Percentiles rank a stretch among this genome's conserved stretches.
phyloP scores from a whole-genome alignment of 2,888 invertebrate species.

The Dasypolia templi region DNA sequence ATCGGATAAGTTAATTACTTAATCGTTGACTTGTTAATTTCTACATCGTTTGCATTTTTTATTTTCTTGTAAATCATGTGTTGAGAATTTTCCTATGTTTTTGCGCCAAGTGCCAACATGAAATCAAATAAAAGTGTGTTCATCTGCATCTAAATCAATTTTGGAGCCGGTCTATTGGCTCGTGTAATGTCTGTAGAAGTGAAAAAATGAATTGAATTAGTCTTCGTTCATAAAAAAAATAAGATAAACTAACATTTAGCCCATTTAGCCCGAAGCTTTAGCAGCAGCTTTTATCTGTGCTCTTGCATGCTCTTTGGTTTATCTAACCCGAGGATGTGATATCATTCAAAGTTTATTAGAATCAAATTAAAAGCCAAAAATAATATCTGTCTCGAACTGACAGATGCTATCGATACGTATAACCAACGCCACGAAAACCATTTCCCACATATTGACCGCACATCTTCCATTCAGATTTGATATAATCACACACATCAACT shows the following conservation, averaged over 20 bases:
- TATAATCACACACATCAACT: slow-evolving; percentile 55
- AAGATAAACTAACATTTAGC: neutral
- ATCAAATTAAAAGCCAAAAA: neutral
- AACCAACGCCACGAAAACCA: too few relatives aligned
- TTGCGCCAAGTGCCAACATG: neutral
- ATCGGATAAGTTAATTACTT: slow-evolving; percentile 55
- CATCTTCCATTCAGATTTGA: neutral
- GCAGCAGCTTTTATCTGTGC: neutral
- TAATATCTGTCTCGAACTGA: neutral
- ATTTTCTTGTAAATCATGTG: slow-evolving; percentile 34
- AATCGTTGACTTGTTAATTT: slow-evolving; percentile 37
- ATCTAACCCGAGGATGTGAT: neutral
- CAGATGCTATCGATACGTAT: too few relatives aligned
- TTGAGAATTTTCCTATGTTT: slow-evolving; percentile 41
- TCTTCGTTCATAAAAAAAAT: neutral
- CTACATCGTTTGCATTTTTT: slow-evolving; percentile 44
- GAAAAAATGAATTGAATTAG: neutral
- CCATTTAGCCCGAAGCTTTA: neutral
- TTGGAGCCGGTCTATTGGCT: neutral
- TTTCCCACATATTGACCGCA: slow-evolving; percentile 37
- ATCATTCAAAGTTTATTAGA: neutral
- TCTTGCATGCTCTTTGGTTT: neutral
- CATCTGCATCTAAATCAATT: neutral
- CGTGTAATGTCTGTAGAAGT: neutral
- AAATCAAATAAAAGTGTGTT: neutral